Conservation (phyloP, 1,140 invertebrate genomes). For the Condylostylus longicornis region DNA sequence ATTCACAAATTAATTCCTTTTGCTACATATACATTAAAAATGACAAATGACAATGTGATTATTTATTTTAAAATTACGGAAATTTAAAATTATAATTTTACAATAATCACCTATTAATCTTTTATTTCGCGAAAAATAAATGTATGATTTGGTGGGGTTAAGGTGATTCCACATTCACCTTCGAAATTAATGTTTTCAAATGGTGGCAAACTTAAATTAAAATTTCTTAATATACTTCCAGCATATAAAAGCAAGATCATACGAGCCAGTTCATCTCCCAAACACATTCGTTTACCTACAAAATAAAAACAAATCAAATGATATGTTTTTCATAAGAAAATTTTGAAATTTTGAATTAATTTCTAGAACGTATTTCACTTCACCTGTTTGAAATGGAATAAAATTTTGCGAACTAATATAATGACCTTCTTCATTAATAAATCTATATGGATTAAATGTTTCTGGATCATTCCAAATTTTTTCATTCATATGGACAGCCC, state of each 20-base stretch:
- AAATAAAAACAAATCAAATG: slow-evolving; percentile 12
- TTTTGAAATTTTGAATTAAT: slow-evolving; percentile 6
- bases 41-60: too few relatives aligned
- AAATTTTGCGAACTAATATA: slow-evolving; percentile 52
- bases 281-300: slow-evolving; percentile 67
- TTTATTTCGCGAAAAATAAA: too few relatives aligned
- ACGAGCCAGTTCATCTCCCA: slow-evolving; percentile 68
- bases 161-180: slow-evolving; percentile 55
- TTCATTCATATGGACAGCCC: slow-evolving; percentile 68
- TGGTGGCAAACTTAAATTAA: slow-evolving; percentile 33
- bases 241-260: slow-evolving; percentile 56
- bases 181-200: slow-evolving; percentile 31
- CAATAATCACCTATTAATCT: too few relatives aligned
- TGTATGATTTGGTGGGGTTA: slow-evolving; percentile 43
- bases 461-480: slow-evolving; percentile 55
- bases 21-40: too few relatives aligned
- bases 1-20: too few relatives aligned
- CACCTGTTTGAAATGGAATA: slow-evolving; percentile 71
- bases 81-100: too few relatives aligned
- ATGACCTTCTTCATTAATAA: slow-evolving; percentile 48
- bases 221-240: slow-evolving; percentile 46
- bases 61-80: too few relatives aligned
- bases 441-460: slow-evolving; percentile 54
- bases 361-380: slow-evolving; percentile 9
- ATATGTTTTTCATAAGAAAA: too few relatives aligned